Percentiles rank a stretch among this genome's conserved stretches.
Conservation (phyloP, 2,797 vertebrate genomes). For the Tragopan temminckii region DNA sequence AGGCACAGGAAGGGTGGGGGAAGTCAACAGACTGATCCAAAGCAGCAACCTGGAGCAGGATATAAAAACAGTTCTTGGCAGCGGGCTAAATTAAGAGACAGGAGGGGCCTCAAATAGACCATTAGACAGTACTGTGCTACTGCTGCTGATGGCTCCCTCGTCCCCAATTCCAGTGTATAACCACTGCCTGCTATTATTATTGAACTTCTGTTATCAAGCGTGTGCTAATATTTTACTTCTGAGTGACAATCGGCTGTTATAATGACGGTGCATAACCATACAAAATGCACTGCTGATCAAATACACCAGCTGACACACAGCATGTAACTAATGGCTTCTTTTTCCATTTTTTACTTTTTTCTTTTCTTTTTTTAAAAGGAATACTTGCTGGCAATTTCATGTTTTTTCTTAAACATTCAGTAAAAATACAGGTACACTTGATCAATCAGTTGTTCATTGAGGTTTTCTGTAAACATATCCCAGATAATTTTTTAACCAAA, state of each 20-base stretch:
- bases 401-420: not conserved
- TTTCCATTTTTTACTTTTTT: not conserved
- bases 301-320: constrained; percentile 12
- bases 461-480: not conserved
- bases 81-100: not conserved
- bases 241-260: not conserved
- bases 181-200: not conserved
- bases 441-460: not conserved
- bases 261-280: constrained; percentile 14
- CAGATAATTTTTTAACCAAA: not conserved
- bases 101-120: not conserved
- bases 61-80: not conserved
- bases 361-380: not conserved
- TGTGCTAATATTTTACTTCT: constrained; percentile 41
- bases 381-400: not conserved
- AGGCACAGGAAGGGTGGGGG: not conserved
- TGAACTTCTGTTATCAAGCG: constrained; percentile 1
- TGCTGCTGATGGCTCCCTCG: not conserved
- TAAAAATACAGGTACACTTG: not conserved
- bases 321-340: constrained; percentile 6
- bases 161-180: not conserved
- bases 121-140: not conserved
- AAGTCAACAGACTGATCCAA: not conserved
- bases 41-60: not conserved
- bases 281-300: not conserved